These are phyloP conservation scores for Porites australiensis DNA, from an alignment of 64 coral and sea anemone species.

Conservation along the genomic window DNA sequence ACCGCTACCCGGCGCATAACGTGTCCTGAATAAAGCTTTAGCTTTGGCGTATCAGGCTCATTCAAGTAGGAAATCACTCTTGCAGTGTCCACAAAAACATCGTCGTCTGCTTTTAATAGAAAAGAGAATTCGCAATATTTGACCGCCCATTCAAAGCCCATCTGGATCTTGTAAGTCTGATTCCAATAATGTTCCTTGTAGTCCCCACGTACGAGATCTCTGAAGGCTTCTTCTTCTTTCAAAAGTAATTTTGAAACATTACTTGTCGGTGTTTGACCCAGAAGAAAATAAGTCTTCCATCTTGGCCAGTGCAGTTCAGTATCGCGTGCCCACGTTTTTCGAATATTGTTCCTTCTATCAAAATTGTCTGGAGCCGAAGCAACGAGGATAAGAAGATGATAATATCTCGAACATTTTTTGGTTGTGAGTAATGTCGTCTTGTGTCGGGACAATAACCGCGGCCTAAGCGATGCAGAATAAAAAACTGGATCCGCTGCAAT, in stretches of 20 bases:
- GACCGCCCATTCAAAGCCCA: conserved; percentile 55
- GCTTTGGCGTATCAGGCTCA: not conserved
- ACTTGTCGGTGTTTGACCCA: not conserved
- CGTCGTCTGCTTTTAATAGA: conserved; percentile 61
- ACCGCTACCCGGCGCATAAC: conserved; percentile 3
- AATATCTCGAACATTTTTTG: not conserved
- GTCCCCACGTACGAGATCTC: not conserved
- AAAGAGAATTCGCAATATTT: conserved; percentile 56
- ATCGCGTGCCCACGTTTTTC: conserved; percentile 61
- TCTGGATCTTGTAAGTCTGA: conserved; percentile 37
- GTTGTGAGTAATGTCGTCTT: too few species aligned
- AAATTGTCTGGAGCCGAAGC: conserved; percentile 26
- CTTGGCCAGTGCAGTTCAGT: not conserved
- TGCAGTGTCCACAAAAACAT: conserved; percentile 44
- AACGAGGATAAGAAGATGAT: conserved; percentile 38
- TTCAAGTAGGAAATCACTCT: conserved; percentile 22
- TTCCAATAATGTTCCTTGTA: conserved; percentile 33
- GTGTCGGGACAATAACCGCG: too few species aligned
- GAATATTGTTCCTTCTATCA: conserved; percentile 44
- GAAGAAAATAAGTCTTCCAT: conserved; percentile 54
- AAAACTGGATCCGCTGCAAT: too few species aligned
- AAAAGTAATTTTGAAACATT: conserved; percentile 13
- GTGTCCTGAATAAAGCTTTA: conserved; percentile 48
- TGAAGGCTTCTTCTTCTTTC: too few species aligned
- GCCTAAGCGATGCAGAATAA: too few species aligned